Percentiles rank a stretch among this genome's conserved stretches.
Conservation (phyloP, 2,113 vertebrate genomes). For the Pygoscelis antarcticus region DNA sequence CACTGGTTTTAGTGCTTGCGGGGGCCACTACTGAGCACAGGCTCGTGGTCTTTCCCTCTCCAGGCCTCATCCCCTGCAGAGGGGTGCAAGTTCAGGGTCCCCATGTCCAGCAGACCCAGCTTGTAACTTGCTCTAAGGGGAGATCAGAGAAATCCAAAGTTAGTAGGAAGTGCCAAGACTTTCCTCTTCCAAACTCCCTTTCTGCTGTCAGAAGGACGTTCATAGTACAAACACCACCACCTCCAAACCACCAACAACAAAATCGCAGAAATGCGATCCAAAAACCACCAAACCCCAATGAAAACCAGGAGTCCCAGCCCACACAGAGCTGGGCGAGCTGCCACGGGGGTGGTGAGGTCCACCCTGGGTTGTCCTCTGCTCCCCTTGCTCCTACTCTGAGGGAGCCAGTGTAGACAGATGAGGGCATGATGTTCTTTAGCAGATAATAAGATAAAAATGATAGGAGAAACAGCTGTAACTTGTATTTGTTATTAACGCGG, state of each 20-base stretch:
- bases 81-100: not conserved
- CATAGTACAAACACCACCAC: not conserved
- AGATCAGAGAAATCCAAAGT: not conserved
- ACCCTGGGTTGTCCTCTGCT: not conserved
- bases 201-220: not conserved
- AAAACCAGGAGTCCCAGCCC: not conserved
- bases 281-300: accelerated
- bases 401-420: not conserved
- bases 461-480: not conserved
- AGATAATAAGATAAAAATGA: not conserved
- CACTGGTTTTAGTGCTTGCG: not conserved
- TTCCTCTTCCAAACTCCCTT: not conserved
- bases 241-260: not conserved
- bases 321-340: not conserved
- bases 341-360: not conserved
- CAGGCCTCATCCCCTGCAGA: not conserved
- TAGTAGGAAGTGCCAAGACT: not conserved
- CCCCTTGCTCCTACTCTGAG: not conserved
- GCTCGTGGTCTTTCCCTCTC: not conserved
- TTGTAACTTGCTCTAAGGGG: not conserved
- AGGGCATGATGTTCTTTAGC: not conserved
- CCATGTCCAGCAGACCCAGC: not conserved
- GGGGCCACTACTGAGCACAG: not conserved
- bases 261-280: accelerated
- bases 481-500: accelerated